Base-by-base conservation (phyloP, 2,888 invertebrate species). In the Sceliomorpha sp. region DNA sequence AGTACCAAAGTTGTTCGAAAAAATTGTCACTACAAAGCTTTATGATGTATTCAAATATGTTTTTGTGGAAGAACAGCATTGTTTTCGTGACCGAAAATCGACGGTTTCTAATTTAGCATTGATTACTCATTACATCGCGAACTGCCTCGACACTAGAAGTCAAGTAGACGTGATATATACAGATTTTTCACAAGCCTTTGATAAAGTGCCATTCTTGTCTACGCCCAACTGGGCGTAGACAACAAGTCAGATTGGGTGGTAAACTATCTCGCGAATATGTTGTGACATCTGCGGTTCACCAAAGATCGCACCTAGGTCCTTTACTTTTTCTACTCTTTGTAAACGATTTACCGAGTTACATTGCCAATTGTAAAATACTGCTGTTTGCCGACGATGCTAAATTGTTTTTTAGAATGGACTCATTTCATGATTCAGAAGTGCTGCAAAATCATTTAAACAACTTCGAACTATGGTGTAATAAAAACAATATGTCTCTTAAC, bases 371-470 rank as follows among this genome's bases (percentile, higher is more conserved):
- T 31, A 3, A 31, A 9, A 9, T 31, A 9, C 31, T 31, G 3
- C 10, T 31, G 10, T 31, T 31, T 31, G 31, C 31, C n/a, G 31
- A 31, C n/a, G 31, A 31, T 31, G n/a, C n/a, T n/a, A n/a, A n/a
- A n/a, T n/a, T n/a, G n/a, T n/a, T n/a, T n/a, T n/a, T n/a, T n/a
- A n/a, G n/a, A n/a, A n/a, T n/a, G n/a, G n/a, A n/a, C n/a, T n/a
- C n/a, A n/a, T n/a, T n/a, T n/a, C n/a, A n/a, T n/a, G n/a, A n/a
- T n/a, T n/a, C n/a, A n/a, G n/a, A n/a, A n/a, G n/a, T n/a, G n/a
- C n/a, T n/a, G n/a, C n/a, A n/a, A n/a, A n/a, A n/a, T n/a, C n/a
- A n/a, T n/a, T n/a, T n/a, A n/a, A n/a, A n/a, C n/a, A n/a, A n/a
- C n/a, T n/a, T n/a, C n/a, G n/a, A n/a, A n/a, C 10, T 31, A 8